Percentiles rank a stretch among this genome's conserved stretches.
These are phyloP conservation scores for Neotoxoptera formosana DNA, from an alignment of 1,140 invertebrate species.

Conservation along the genomic window DNA sequence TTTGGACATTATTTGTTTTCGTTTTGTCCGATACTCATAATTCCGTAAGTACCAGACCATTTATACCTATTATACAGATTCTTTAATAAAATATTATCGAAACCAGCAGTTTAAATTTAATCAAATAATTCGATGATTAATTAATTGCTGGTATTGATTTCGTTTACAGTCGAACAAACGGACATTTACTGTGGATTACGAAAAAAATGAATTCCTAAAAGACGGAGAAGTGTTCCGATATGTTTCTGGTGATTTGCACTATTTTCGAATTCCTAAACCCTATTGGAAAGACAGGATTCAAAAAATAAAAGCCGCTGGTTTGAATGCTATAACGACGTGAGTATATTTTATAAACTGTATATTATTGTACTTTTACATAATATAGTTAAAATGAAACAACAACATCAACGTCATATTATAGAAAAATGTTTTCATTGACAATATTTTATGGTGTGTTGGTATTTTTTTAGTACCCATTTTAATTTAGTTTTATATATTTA, in stretches of 20 bases:
- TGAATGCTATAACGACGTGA: constrained; percentile 91
- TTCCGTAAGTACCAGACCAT: neutral
- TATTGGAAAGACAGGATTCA: constrained; percentile 86
- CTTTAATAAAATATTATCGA: too few relatives aligned
- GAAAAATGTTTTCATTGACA: neutral
- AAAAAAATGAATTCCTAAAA: constrained; percentile 78
- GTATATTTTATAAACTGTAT: constrained; percentile 61
- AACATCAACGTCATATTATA: neutral
- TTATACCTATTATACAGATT: too few relatives aligned
- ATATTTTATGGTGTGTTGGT: neutral
- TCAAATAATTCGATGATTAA: neutral
- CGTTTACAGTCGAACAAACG: neutral
- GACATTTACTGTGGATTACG: constrained; percentile 72
- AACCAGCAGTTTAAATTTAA: neutral
- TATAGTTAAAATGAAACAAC: neutral
- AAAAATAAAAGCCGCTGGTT: constrained; percentile 83
- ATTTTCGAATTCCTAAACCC: constrained; percentile 82
- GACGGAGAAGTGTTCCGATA: constrained; percentile 85
- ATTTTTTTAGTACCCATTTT: neutral
- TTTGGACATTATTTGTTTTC: neutral
- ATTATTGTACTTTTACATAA: neutral
- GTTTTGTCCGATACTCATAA: neutral
- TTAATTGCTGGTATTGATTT: neutral
- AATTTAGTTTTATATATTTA: neutral
- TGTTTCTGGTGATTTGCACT: constrained; percentile 90